A percentile compares a stretch with the other conserved stretches of the same genome.
These are phyloP conservation scores for Pollenia labialis DNA, from an alignment of 2,888 invertebrate genomes.

Conservation along the genomic window DNA sequence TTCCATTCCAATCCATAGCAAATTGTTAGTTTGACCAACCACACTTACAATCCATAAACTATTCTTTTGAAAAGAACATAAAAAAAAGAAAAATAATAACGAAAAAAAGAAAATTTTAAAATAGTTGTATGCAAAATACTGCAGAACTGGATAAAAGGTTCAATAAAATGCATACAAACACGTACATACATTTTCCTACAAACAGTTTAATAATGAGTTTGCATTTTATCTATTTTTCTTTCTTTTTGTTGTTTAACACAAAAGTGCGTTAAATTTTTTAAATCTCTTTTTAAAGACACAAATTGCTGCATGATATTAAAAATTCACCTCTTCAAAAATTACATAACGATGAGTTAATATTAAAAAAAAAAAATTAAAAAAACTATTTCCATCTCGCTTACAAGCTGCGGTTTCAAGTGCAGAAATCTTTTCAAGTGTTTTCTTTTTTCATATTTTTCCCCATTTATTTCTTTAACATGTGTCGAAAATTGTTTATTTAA, in stretches of 20 bases:
- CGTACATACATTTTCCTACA: neutral
- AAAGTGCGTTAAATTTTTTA: slow-evolving; percentile 36
- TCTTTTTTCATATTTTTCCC: neutral
- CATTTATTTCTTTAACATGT: slow-evolving; percentile 51
- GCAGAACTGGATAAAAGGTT: slow-evolving; percentile 50
- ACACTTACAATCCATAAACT: slow-evolving; percentile 60
- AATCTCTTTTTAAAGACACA: slow-evolving; percentile 45
- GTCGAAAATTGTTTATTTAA: slow-evolving; percentile 61
- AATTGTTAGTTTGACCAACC: slow-evolving; percentile 64
- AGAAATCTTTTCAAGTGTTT: slow-evolving; percentile 49
- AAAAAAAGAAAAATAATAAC: neutral
- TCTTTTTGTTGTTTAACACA: slow-evolving; percentile 12
- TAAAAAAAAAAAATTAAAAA: neutral
- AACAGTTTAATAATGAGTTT: slow-evolving; percentile 49
- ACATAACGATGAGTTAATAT: neutral
- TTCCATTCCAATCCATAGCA: slow-evolving; percentile 34
- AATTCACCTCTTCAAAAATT: slow-evolving; percentile 16
- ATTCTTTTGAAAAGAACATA: slow-evolving; percentile 16
- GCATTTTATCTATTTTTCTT: slow-evolving; percentile 44
- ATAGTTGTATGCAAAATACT: slow-evolving; percentile 38
- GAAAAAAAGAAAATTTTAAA: neutral
- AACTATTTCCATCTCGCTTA: slow-evolving; percentile 4
- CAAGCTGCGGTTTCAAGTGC: slow-evolving; percentile 31
- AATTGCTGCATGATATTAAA: slow-evolving; percentile 28
- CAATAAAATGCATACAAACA: slow-evolving; percentile 47